Percentiles rank a stretch among this genome's conserved stretches.
Conservation (phyloP, 2,888 invertebrate species). For the Sphaerophoria rueppellii region DNA sequence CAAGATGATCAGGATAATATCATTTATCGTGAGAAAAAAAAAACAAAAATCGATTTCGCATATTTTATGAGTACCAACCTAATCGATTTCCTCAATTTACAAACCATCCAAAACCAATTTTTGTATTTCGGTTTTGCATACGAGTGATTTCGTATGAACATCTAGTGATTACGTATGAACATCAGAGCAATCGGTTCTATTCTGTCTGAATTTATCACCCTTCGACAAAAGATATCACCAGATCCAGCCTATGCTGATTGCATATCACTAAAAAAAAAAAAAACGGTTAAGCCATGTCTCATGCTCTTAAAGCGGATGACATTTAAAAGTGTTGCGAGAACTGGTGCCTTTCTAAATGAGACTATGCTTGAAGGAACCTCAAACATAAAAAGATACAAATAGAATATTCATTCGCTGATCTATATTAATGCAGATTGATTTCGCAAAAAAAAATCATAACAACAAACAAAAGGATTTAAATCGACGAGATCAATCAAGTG, state of each 20-base stretch:
- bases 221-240: constrained; percentile 53
- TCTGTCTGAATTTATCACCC: constrained; percentile 68
- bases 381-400: constrained; percentile 53
- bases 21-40: too few species aligned
- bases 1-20: too few species aligned
- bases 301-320: constrained; percentile 11
- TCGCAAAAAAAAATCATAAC: background rate
- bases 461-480: too few species aligned
- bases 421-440: constrained; percentile 42
- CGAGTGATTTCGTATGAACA: too few species aligned
- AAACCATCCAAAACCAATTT: background rate
- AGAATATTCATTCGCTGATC: constrained; percentile 27
- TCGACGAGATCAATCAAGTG: too few species aligned
- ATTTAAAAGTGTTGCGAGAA: constrained; percentile 14
- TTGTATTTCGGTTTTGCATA: constrained; percentile 38
- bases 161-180: too few species aligned
- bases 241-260: constrained; percentile 60
- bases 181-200: constrained; percentile 44
- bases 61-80: too few species aligned
- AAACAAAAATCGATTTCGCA: too few species aligned
- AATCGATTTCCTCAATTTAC: too few species aligned
- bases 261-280: constrained; percentile 1
- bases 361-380: constrained; percentile 40
- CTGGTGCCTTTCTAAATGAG: background rate
- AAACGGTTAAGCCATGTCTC: constrained; percentile 45